Base-by-base conservation (phyloP, 2,797 vertebrate genomes). In the Miichthys miiuy region DNA sequence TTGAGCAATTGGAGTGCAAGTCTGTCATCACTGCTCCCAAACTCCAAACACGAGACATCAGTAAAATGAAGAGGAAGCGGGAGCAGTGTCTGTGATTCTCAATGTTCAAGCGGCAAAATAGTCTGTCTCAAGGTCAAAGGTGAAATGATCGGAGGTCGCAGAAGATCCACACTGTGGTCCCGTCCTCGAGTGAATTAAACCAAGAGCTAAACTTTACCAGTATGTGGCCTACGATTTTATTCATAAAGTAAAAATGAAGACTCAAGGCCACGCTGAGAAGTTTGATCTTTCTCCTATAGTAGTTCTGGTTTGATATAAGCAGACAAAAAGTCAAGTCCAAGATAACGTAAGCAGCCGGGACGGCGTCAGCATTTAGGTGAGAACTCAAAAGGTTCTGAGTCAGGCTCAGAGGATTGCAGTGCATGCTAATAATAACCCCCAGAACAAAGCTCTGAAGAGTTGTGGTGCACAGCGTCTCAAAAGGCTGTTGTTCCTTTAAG, bases 401-500 rank as follows among this genome's bases (percentile, higher is more conserved):
- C 12, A 18, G 54, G 42, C 68, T 0, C 20, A 14, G 27, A 38
- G 27, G 12, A 65, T 55, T 17, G 9, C 9, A 3, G 1, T 30
- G 62, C 71, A 71, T 72, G 81, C 27, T 48, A 13, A 21, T 60
- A 41, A 56, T 57, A 48, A 57, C 47, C 65, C 25, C 60, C 0
- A 56, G 16, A 60, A 44, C 3, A 56, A 30, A 17, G 8, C 12
- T 57, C 17, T 51, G 44, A 38, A 51, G 64, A 56, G 55, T 16
- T n/a, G 67, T 42, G 23, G 6, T 51, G 72, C 38, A 1, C 27
- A 58, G 52, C 18, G 55, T 23, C 51, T 76, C 48, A 66, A 60
- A 71, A 78, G 85, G 74, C 63, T 76, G 50, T 5, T 72, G 1
- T 60, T 72, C 18, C 50, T 75, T 65, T 9, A 57, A 48, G 17